Evolutionary conservation across 2,113 vertebrate species (phyloP).

Genomic region (Hippocampus mohnikei): DNA sequence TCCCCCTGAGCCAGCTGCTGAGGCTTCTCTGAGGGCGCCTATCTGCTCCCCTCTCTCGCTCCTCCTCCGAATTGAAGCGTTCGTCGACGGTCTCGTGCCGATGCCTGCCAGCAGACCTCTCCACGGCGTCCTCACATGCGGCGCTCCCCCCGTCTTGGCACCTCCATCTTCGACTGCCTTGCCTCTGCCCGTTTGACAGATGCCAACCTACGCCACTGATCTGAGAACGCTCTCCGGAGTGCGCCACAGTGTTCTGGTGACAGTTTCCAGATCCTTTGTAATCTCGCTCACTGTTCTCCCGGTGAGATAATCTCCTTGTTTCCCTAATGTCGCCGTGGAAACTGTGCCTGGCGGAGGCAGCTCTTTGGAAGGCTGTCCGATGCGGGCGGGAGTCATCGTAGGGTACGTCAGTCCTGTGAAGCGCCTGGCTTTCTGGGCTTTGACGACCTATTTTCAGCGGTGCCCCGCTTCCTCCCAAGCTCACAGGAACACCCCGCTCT

Average conservation of each 20-base stretch:
- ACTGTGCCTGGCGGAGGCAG: constrained; percentile 59
- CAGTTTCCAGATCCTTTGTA: constrained; percentile 35
- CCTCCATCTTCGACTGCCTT: constrained; percentile 29
- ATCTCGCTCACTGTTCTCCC: constrained; percentile 44
- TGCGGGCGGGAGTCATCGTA: constrained; percentile 45
- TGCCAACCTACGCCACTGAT: constrained; percentile 24
- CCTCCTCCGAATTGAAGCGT: constrained; percentile 57
- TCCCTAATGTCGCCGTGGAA: constrained; percentile 65
- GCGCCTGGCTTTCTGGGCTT: constrained; percentile 50
- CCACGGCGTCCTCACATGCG: constrained; percentile 1
- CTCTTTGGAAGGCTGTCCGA: constrained; percentile 58
- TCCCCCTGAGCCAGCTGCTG: constrained; percentile 47
- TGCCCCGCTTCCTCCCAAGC: constrained; percentile 32
- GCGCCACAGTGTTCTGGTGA: constrained; percentile 9
- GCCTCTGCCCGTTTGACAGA: constrained; percentile 17
- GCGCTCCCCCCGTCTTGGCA: constrained; percentile 18
- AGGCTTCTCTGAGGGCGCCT: constrained; percentile 26
- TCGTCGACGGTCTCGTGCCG: constrained; percentile 37
- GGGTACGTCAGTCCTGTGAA: constrained; percentile 54
- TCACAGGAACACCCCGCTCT: constrained; percentile 65
- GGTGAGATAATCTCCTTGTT: constrained; percentile 37
- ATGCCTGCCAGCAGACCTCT: constrained; percentile 7
- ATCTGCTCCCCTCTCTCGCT: constrained; percentile 46
- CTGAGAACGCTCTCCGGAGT: constrained; percentile 24
- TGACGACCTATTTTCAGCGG: constrained; percentile 52